Evolutionary conservation across 2,888 invertebrate genomes (phyloP).

Genomic region (Drosophila histrio): DNA sequence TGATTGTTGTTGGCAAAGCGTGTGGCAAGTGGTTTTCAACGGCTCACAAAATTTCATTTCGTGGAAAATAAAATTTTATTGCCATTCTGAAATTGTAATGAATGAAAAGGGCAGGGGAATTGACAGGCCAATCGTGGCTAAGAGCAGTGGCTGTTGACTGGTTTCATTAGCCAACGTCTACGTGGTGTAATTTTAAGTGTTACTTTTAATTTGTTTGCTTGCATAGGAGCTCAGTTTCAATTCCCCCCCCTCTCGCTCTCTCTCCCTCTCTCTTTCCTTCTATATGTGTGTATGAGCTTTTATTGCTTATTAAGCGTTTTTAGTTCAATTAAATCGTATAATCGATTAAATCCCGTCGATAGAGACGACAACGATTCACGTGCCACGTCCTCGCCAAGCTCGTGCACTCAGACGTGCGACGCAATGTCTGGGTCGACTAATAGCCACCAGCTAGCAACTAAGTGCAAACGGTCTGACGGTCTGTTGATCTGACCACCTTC

Average conservation of each 20-base stretch:
- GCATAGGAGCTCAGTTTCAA: slow-evolving; percentile 25
- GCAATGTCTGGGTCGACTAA: slow-evolving; percentile 62
- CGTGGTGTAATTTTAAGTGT: slow-evolving; percentile 77
- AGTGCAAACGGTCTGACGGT: slow-evolving; percentile 10
- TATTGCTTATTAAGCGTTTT: slow-evolving; percentile 78
- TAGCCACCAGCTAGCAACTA: slow-evolving; percentile 42
- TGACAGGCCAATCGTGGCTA: background rate
- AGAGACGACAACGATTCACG: slow-evolving; percentile 36
- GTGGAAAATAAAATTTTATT: slow-evolving; percentile 75
- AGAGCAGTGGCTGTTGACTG: slow-evolving; percentile 32
- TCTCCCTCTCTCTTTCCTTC: too few species aligned
- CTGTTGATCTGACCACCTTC: slow-evolving; percentile 22
- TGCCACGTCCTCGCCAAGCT: slow-evolving; percentile 19
- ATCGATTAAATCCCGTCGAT: slow-evolving; percentile 69
- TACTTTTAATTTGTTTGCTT: slow-evolving; percentile 72
- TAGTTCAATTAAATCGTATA: slow-evolving; percentile 78
- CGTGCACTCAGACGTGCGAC: slow-evolving; percentile 68
- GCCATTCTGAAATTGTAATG: slow-evolving; percentile 54
- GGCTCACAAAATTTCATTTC: slow-evolving; percentile 74
- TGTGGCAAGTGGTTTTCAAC: slow-evolving; percentile 67
- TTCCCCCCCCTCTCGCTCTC: background rate
- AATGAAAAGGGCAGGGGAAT: background rate
- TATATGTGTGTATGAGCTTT: slow-evolving; percentile 52
- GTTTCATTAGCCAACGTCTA: slow-evolving; percentile 70
- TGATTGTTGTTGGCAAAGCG: slow-evolving; percentile 26